Percentiles rank a stretch among this genome's conserved stretches.
These are phyloP conservation scores for Cephonodes hylas DNA, from an alignment of 2,888 invertebrate species.

Conservation along the genomic window DNA sequence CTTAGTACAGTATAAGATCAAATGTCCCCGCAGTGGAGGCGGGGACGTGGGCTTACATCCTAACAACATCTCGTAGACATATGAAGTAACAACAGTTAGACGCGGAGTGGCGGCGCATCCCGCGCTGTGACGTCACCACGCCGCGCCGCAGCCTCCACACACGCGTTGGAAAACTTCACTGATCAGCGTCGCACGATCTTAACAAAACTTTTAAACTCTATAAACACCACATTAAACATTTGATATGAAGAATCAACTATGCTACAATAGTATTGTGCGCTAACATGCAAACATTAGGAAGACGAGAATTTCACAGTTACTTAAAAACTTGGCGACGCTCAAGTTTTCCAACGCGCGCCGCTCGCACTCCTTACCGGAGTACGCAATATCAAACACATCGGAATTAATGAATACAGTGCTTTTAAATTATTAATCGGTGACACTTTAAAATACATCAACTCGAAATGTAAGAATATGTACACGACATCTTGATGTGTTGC, in stretches of 20 bases:
- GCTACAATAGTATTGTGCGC: constrained; percentile 72
- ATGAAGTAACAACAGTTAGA: constrained; percentile 57
- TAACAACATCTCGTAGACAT: constrained; percentile 63
- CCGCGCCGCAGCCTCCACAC: constrained; percentile 14
- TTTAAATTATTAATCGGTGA: constrained; percentile 62
- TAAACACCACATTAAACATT: constrained; percentile 57
- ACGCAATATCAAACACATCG: constrained; percentile 58
- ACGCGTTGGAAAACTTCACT: constrained; percentile 67
- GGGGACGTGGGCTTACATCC: constrained; percentile 33
- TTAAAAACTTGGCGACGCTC: constrained; percentile 46
- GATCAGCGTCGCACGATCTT: constrained; percentile 37
- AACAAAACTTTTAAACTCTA: constrained; percentile 44
- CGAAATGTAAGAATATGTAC: constrained; percentile 75
- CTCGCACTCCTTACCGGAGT: constrained; percentile 36
- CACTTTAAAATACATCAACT: constrained; percentile 66
- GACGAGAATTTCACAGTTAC: constrained; percentile 57
- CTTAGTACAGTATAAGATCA: constrained; percentile 57
- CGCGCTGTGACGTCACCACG: too few species aligned
- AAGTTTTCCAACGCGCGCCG: constrained; percentile 67
- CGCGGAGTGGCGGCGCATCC: constrained; percentile 21
- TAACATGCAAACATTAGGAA: constrained; percentile 71
- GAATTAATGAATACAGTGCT: constrained; percentile 67
- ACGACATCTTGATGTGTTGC: constrained; percentile 22
- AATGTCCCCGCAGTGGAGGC: constrained; percentile 13
- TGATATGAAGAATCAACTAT: constrained; percentile 73